These are phyloP conservation scores for Drosophila trichaetosa DNA, from an alignment of 2,888 invertebrate species.

Conservation along the genomic window DNA sequence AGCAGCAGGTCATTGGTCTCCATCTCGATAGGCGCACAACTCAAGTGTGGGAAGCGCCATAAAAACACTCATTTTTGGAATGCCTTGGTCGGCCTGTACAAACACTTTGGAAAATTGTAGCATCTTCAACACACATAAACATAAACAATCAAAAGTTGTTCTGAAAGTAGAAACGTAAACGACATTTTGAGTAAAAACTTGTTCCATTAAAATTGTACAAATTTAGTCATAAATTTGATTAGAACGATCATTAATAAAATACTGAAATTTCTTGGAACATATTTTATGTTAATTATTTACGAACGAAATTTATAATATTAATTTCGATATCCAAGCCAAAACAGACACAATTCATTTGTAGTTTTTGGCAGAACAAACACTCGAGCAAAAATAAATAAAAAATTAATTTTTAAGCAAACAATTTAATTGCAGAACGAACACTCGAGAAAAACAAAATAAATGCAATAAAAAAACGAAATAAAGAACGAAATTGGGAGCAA, in stretches of 20 bases:
- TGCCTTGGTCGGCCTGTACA: background rate
- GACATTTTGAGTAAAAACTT: constrained; percentile 27
- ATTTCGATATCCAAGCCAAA: background rate
- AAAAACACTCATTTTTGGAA: constrained; percentile 2
- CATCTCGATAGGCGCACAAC: constrained; percentile 46
- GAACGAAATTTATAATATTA: background rate
- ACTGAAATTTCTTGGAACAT: constrained; percentile 7
- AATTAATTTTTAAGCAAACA: background rate
- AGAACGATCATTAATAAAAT: constrained; percentile 33
- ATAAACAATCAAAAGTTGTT: constrained; percentile 44
- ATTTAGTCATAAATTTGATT: constrained; percentile 44
- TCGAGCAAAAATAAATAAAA: constrained; percentile 3
- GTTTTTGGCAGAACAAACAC: background rate
- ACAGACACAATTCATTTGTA: background rate
- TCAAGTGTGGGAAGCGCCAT: constrained; percentile 59
- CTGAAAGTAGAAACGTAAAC: constrained; percentile 47
- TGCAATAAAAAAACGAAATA: constrained; percentile 7
- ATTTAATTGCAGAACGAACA: background rate
- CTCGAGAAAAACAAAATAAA: background rate
- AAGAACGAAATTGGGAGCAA: constrained; percentile 31
- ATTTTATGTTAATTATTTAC: constrained; percentile 13
- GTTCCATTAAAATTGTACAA: constrained; percentile 34
- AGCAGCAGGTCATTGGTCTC: constrained; percentile 54
- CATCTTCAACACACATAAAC: background rate
- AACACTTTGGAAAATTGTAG: constrained; percentile 12